Conservation (phyloP, 2,113 vertebrate genomes). For the Coptodon rendalli region DNA sequence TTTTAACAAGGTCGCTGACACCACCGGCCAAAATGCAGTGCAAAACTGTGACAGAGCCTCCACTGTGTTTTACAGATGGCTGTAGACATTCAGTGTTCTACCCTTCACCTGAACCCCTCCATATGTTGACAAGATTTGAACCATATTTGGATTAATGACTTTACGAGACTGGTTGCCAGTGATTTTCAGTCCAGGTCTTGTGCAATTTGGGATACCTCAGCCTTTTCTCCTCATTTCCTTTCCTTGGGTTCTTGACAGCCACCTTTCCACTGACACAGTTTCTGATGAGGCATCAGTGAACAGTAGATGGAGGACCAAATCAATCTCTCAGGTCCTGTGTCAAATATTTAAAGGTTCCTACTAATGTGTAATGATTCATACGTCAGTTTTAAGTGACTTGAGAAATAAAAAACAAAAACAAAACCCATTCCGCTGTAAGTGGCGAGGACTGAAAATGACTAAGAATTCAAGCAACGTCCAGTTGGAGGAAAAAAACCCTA, state of each 20-base stretch:
- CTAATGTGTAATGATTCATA: not conserved
- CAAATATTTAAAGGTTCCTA: not conserved
- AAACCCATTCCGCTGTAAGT: not conserved
- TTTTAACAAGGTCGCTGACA: not conserved
- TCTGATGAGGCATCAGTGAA: not conserved
- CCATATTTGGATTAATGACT: rapidly evolving
- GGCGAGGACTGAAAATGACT: not conserved
- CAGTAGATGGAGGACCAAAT: not conserved
- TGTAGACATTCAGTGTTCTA: not conserved
- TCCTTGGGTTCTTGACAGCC: not conserved
- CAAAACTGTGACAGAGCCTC: not conserved
- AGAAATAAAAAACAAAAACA: not conserved
- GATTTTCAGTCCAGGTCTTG: not conserved
- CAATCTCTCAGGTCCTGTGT: not conserved
- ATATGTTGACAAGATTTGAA: not conserved
- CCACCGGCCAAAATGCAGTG: not conserved
- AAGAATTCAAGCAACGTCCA: not conserved
- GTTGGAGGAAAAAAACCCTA: not conserved
- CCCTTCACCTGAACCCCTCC: not conserved
- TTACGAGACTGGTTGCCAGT: not conserved
- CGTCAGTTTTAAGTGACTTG: not conserved
- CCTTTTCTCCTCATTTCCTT: not conserved
- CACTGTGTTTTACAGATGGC: not conserved
- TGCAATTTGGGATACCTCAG: not conserved
- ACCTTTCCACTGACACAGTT: not conserved